These are phyloP conservation scores for Oophaga pumilio DNA, from an alignment of 2,113 vertebrate species.

Conservation along the genomic window DNA sequence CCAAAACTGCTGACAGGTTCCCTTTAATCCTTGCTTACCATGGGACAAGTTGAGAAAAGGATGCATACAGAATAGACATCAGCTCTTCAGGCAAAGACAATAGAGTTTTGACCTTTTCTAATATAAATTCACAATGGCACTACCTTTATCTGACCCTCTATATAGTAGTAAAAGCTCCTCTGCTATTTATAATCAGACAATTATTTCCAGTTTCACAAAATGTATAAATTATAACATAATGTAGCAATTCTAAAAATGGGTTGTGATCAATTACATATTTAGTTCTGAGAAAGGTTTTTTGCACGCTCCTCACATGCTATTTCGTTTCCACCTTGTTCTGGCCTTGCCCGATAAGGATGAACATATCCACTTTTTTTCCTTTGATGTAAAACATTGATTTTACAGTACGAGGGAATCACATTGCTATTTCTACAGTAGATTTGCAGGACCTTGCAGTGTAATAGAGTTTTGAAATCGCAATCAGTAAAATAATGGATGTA, in stretches of 20 bases:
- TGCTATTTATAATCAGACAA: not conserved
- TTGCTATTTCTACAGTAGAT: constrained; percentile 36
- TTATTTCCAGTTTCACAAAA: not conserved
- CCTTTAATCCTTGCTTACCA: no score
- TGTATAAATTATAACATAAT: no score
- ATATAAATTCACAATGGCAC: no score
- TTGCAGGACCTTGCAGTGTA: constrained; percentile 24
- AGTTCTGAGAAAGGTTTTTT: not conserved
- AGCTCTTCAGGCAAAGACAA: no score
- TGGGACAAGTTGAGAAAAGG: no score
- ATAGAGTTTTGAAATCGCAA: constrained; percentile 60
- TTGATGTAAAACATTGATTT: constrained; percentile 42
- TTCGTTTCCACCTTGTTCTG: constrained; percentile 42
- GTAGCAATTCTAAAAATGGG: not conserved
- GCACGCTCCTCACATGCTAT: constrained; percentile 22
- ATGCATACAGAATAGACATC: no score
- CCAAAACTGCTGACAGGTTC: no score
- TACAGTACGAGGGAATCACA: constrained; percentile 34
- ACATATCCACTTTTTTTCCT: constrained; percentile 24
- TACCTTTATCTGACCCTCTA: no score
- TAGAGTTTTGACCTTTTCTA: no score
- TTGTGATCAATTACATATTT: not conserved
- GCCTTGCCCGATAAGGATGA: constrained; percentile 8
- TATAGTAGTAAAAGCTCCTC: not conserved
- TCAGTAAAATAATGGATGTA: constrained; percentile 58